Evolutionary conservation across 2,888 invertebrate genomes (phyloP).

Genomic region (Agrotis clavis): DNA sequence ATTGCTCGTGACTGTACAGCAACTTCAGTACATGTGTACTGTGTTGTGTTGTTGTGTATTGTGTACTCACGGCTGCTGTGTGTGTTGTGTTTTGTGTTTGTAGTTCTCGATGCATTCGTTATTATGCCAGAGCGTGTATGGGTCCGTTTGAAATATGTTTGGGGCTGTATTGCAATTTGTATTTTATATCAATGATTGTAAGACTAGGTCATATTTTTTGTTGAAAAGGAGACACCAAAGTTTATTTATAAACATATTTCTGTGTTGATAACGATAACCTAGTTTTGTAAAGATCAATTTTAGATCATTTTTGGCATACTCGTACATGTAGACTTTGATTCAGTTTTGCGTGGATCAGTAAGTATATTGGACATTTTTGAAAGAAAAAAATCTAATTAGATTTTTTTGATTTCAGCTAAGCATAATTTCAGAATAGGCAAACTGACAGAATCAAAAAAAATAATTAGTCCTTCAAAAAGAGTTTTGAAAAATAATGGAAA

Average conservation of each 20-base stretch:
- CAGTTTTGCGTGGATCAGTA: too few relatives aligned
- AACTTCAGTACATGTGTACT: constrained; percentile 26
- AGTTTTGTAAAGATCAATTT: background rate
- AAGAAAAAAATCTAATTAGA: too few relatives aligned
- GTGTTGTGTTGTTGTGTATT: constrained; percentile 19
- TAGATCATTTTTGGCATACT: background rate
- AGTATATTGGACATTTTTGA: too few relatives aligned
- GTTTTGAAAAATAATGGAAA: too few relatives aligned
- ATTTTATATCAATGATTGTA: background rate
- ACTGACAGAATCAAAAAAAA: too few relatives aligned
- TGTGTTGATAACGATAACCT: background rate
- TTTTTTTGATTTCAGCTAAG: too few relatives aligned
- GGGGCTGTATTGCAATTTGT: background rate
- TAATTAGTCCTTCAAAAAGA: too few relatives aligned
- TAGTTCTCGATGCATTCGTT: constrained; percentile 11
- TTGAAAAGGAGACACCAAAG: background rate
- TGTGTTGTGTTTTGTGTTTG: constrained; percentile 31
- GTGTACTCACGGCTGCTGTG: constrained; percentile 24
- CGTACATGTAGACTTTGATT: background rate
- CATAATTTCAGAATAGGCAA: too few relatives aligned
- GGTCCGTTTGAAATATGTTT: background rate
- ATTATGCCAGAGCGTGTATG: constrained; percentile 6
- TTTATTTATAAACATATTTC: background rate
- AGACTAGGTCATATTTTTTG: background rate
- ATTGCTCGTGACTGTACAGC: too few relatives aligned